Percentiles rank a stretch among this genome's conserved stretches.
These are phyloP conservation scores for Sceliomorpha sp. DNA, from an alignment of 2,888 invertebrate genomes.

Conservation along the genomic window DNA sequence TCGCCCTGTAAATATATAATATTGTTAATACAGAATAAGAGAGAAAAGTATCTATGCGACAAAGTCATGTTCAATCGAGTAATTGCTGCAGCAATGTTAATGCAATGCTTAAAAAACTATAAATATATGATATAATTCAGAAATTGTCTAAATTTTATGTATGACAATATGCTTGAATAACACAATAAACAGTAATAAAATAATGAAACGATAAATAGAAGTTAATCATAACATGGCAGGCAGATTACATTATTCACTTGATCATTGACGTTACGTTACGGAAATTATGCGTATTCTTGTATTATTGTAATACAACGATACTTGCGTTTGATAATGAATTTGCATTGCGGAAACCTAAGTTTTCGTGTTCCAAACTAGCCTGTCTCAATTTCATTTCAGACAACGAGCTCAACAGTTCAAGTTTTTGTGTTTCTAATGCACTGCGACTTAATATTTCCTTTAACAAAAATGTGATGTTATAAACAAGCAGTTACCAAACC, in stretches of 20 bases:
- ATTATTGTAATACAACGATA: slow-evolving; percentile 26
- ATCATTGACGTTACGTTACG: no score
- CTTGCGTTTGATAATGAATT: slow-evolving; percentile 75
- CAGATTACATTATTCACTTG: no score
- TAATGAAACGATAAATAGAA: background rate
- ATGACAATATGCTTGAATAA: no score
- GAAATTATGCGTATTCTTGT: no score
- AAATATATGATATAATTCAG: no score
- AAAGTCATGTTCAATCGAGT: no score
- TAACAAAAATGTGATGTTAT: slow-evolving; percentile 55
- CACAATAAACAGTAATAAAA: background rate
- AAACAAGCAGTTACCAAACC: no score
- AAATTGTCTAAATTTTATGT: no score
- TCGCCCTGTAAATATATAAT: slow-evolving; percentile 67
- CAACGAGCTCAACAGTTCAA: slow-evolving; percentile 95
- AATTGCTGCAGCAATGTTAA: no score
- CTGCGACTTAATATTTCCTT: slow-evolving; percentile 94
- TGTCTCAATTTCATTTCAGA: slow-evolving; percentile 94
- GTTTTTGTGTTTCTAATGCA: slow-evolving; percentile 95
- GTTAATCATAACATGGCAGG: no score
- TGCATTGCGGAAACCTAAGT: slow-evolving; percentile 86
- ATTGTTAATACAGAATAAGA: slow-evolving; percentile 2
- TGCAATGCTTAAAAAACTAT: no score
- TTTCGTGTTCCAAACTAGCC: slow-evolving; percentile 92
- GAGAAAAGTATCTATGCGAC: background rate